A percentile compares a stretch with the other conserved stretches of the same genome.
phyloP scores from a whole-genome alignment of 1,140 invertebrate genomes.

The Brachionus rotundiformis region DNA sequence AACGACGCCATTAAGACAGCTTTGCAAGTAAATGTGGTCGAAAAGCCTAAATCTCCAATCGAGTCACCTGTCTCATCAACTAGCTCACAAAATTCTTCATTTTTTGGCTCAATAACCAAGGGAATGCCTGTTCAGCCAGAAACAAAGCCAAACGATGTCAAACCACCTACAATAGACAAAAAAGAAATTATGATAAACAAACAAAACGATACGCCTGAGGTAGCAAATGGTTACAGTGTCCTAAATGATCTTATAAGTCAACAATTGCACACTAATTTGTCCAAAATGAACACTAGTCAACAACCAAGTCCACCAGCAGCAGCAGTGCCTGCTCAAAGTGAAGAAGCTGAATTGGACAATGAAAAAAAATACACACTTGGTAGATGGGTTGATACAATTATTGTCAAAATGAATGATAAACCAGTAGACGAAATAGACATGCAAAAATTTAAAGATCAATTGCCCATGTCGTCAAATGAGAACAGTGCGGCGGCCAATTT shows the following conservation, averaged over 20 bases:
- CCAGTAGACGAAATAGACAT: conserved; percentile 30
- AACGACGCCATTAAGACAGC: conserved; percentile 29
- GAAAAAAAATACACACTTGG: conserved; percentile 43
- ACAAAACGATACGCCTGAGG: background rate
- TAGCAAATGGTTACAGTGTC: background rate
- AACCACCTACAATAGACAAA: background rate
- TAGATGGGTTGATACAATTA: conserved; percentile 39
- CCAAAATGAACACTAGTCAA: background rate
- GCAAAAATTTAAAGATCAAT: conserved; percentile 27
- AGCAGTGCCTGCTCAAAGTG: background rate
- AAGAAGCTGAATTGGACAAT: background rate
- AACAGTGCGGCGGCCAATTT: conserved; percentile 29
- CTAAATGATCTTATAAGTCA: background rate
- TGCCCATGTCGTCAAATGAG: conserved; percentile 34
- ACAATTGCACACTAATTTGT: conserved; percentile 20
- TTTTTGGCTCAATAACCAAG: background rate
- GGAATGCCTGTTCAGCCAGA: background rate
- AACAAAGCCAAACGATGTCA: background rate
- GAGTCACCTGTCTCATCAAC: conserved; percentile 15
- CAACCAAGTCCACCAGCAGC: too few species aligned
- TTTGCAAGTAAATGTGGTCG: background rate
- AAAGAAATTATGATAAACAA: background rate
- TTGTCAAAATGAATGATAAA: conserved; percentile 47
- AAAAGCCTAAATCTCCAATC: background rate
- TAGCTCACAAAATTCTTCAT: conserved; percentile 6